phyloP scores from a whole-genome alignment of 2,888 invertebrate genomes.

The Sclerodermus sp. region DNA sequence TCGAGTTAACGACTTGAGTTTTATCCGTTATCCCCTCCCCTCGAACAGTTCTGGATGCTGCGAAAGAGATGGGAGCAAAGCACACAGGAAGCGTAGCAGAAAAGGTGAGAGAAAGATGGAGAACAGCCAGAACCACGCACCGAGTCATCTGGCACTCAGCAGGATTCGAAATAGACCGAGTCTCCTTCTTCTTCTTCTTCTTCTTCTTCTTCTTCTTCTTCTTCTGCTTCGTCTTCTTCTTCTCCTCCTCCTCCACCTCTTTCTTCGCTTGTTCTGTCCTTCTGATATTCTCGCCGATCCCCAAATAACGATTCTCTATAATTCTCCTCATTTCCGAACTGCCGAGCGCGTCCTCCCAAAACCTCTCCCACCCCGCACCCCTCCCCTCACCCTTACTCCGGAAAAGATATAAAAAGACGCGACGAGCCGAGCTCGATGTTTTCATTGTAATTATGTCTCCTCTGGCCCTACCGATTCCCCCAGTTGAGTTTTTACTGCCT shows the following conservation, averaged over 20 bases:
- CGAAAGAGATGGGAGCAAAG: slow-evolving; percentile 1
- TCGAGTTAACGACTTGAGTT: slow-evolving; percentile 53
- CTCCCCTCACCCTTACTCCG: too few relatives aligned
- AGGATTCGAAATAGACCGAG: slow-evolving; percentile 50
- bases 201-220: background rate
- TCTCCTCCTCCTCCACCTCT: background rate
- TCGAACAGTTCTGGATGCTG: background rate
- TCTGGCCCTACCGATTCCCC: slow-evolving; percentile 17
- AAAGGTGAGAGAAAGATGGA: slow-evolving; percentile 21
- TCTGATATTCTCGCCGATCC: background rate
- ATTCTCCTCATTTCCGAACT: too few relatives aligned
- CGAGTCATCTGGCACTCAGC: slow-evolving; percentile 55
- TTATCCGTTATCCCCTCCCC: slow-evolving; percentile 37
- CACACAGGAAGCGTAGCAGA: background rate
- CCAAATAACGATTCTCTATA: too few relatives aligned
- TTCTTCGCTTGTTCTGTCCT: background rate
- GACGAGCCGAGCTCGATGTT: slow-evolving; percentile 41
- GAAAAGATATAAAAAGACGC: slow-evolving; percentile 25
- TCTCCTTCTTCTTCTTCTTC: slow-evolving; percentile 7
- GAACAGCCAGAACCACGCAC: slow-evolving; percentile 29
- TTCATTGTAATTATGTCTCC: slow-evolving; percentile 48
- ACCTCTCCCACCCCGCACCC: too few relatives aligned
- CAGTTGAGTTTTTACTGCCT: slow-evolving; percentile 20
- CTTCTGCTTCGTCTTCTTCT: too few relatives aligned
- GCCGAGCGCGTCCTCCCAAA: too few relatives aligned